Evolutionary conservation across 2,113 vertebrate genomes (phyloP).

Genomic region (Pseudopodoces humilis): DNA sequence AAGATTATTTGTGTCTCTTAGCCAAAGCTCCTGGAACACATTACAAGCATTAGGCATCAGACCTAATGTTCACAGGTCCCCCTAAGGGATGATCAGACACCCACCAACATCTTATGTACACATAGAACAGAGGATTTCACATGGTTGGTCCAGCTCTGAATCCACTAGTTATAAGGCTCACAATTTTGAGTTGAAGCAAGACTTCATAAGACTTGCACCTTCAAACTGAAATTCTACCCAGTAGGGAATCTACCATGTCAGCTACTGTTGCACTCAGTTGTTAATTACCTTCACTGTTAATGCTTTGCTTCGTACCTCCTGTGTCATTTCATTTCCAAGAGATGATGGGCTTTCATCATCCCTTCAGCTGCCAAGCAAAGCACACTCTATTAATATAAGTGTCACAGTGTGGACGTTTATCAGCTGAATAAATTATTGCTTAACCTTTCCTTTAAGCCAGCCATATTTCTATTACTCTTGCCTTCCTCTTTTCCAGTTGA

Average conservation of each 20-base stretch:
- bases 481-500: background rate
- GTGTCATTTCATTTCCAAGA: constrained; percentile 3
- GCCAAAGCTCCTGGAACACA: background rate
- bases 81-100: background rate
- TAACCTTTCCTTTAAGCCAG: background rate
- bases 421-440: constrained; percentile 12
- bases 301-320: background rate
- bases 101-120: background rate
- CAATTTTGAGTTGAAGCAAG: background rate
- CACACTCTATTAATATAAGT: background rate
- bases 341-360: background rate
- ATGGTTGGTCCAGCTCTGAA: background rate
- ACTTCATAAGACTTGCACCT: background rate
- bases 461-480: background rate
- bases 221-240: background rate
- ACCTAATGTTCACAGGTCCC: background rate
- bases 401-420: constrained; percentile 10
- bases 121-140: background rate
- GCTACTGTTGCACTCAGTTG: background rate
- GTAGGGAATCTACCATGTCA: background rate
- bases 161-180: background rate
- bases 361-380: background rate
- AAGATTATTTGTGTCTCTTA: background rate
- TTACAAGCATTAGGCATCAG: background rate
- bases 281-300: background rate